Conservation (phyloP, 2,797 vertebrate genomes). For the Phoeniculus purpureus region DNA sequence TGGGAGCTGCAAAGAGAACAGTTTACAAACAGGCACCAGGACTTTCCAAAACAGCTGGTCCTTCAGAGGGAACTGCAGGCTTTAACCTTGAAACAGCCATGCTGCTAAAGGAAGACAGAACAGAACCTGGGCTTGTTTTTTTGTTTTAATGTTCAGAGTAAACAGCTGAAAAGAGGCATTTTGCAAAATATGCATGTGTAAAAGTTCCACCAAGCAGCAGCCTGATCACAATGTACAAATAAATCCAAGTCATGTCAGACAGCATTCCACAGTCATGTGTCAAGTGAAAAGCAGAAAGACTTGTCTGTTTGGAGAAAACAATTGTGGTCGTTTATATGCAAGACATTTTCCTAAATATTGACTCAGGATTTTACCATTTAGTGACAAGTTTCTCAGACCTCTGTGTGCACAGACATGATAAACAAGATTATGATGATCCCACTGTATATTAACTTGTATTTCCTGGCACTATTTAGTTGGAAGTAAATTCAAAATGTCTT, state of each 20-base stretch:
- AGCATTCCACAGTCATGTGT: slow-evolving; percentile 69
- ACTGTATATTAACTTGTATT: background rate
- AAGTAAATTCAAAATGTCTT: background rate
- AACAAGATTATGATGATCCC: background rate
- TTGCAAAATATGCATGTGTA: background rate
- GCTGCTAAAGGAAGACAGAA: background rate
- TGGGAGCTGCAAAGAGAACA: background rate
- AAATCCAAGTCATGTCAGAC: slow-evolving; percentile 55
- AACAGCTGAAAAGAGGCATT: background rate
- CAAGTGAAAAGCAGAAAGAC: slow-evolving; percentile 63
- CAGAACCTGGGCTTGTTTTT: background rate
- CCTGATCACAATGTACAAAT: slow-evolving; percentile 38
- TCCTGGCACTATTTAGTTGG: background rate
- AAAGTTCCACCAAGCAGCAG: background rate
- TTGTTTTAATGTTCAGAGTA: background rate
- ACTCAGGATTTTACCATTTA: slow-evolving; percentile 50
- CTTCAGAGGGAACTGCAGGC: background rate
- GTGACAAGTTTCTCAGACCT: background rate
- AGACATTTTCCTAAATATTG: slow-evolving; percentile 39
- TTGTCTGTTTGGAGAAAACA: slow-evolving; percentile 57
- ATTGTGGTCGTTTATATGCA: slow-evolving; percentile 34
- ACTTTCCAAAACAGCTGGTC: slow-evolving; percentile 7
- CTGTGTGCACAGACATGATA: background rate
- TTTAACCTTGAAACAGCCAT: slow-evolving; percentile 31
- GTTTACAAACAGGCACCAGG: slow-evolving; percentile 36